Base-by-base conservation (phyloP, 37 sponge, comb jelly and placozoan genomes). In the Ianthella basta region DNA sequence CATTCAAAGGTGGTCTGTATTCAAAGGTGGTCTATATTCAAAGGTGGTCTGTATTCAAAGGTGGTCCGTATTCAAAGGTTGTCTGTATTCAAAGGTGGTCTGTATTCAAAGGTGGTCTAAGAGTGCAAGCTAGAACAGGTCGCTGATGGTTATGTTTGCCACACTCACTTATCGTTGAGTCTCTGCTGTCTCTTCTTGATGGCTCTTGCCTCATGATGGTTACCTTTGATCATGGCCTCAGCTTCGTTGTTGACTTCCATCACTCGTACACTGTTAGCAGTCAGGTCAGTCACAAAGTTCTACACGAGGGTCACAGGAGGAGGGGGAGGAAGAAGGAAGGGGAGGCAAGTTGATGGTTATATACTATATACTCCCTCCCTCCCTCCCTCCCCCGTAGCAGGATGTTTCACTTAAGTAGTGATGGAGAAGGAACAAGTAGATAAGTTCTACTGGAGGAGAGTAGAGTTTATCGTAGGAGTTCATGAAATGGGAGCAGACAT, bases 261-360 rank as follows among this genome's bases (percentile, higher is more conserved):
- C 69, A 94, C 88, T 19, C 91, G 60, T 21, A 79, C 84, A 72
- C 92, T 83, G 65, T 89, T 87, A 32, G 92, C 88, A 10, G 90
- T 78, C 82, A 94, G 65, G 40, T 96, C 97, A 10, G 86, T 94
- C 84, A 85, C 86, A 79, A 96, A 91, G 59, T 35, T 91, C 90
- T 91, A 75, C 14, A 63, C 15, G 53, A 66, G 55, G 53, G 55
- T 15, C 44, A 77, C 19, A 41, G 34, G 3, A 20, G n/a, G 50
- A 40, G 20, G 27, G 80, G 6, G 80, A 32, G n/a, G n/a, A 61
- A 61, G 59, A 56, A 56, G 18, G 18, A 56, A 15, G 59, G 59
- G 59, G 59, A 56, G 18, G 59, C 16, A 18, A 56, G 59, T 19
- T 15, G 15, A 18, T 56, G 59, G 18, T 56, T 19, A 18, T 56